These are phyloP conservation scores for Asteroscopus sphinx DNA, from an alignment of 2,888 invertebrate genomes.

Conservation along the genomic window DNA sequence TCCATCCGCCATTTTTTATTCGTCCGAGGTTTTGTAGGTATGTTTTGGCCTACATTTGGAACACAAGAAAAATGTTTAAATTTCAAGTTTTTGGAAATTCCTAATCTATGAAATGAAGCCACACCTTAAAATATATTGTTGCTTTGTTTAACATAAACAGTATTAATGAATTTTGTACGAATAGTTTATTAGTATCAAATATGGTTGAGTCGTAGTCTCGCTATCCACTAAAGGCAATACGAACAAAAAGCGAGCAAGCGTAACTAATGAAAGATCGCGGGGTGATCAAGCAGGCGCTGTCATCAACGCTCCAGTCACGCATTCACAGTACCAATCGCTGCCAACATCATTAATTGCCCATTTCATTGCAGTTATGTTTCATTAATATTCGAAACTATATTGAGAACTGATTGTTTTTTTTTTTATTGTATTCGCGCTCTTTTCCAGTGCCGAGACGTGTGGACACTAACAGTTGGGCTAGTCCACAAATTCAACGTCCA, in stretches of 20 bases:
- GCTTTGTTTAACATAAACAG: constrained; percentile 9
- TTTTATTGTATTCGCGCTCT: constrained; percentile 57
- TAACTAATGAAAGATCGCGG: constrained; percentile 83
- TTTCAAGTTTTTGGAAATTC: constrained; percentile 22
- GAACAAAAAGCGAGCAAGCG: constrained; percentile 71
- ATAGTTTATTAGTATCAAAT: constrained; percentile 35
- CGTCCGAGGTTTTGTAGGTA: no score
- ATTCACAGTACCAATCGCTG: constrained; percentile 64
- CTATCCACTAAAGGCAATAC: constrained; percentile 62
- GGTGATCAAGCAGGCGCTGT: constrained; percentile 84
- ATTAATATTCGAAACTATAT: constrained; percentile 81
- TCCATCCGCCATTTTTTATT: no score
- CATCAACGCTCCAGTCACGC: constrained; percentile 71
- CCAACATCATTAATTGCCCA: constrained; percentile 84
- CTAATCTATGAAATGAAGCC: constrained; percentile 1
- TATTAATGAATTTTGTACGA: constrained; percentile 10
- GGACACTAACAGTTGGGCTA: no score
- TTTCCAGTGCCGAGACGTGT: no score
- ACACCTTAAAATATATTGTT: constrained; percentile 9
- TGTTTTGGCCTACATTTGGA: constrained; percentile 15
- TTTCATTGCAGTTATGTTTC: constrained; percentile 83
- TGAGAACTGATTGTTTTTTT: constrained; percentile 62
- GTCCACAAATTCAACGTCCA: no score
- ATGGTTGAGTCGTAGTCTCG: constrained; percentile 53
- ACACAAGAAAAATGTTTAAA: constrained; percentile 30